Evolutionary conservation across 2,797 vertebrate species (phyloP), one percentile per base, ranked within the genome.

Genomic region (Platalea minor): DNA sequence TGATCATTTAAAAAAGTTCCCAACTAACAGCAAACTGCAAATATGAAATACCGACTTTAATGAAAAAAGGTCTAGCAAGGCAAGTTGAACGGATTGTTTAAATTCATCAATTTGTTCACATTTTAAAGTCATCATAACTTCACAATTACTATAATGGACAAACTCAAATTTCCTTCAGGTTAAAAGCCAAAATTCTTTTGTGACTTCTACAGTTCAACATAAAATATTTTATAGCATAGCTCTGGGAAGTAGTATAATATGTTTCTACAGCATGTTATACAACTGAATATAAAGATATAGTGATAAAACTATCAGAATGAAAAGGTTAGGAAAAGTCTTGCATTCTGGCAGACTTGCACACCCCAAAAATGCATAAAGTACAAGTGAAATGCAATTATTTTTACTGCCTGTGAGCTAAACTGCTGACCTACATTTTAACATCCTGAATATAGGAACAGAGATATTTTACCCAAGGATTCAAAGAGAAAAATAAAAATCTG

Each of bases 361-460:
- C 54, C 72, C 85, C 43, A 33, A 95, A 95, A 93, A 85, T 45
- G 19, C 17, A 80, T 57, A 46, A 86, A 92, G 51, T 69, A 89
- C 57, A 74, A 92, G 63, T 33, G 46, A 93, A 93, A 82, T 13
- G 48, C 39, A 89, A 85, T 93, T 85, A 95, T 80, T 96, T 95
- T 85, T 94, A 77, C 57, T 93, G 53, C 68, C 57, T 46, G 6
- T 28, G 41, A 74, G 56, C 85, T 74, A 85, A 95, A 95, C 37
- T 93, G 68, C 72, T 95, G 93, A 92, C 65, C 75, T 85, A 63
- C 28, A 48, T 84, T 95, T 95, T 89, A 74, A 94, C 31, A 77
- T 85, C 56, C 82, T 89, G 72, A 91, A 48, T 37, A 76, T 41
- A 85, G 60, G 26, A 91, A 83, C 20, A 79, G 60, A 88, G 8